Evolutionary conservation across 1,140 invertebrate species (phyloP), one percentile per base, ranked within the genome.

Genomic region (Mercenaria mercenaria): DNA sequence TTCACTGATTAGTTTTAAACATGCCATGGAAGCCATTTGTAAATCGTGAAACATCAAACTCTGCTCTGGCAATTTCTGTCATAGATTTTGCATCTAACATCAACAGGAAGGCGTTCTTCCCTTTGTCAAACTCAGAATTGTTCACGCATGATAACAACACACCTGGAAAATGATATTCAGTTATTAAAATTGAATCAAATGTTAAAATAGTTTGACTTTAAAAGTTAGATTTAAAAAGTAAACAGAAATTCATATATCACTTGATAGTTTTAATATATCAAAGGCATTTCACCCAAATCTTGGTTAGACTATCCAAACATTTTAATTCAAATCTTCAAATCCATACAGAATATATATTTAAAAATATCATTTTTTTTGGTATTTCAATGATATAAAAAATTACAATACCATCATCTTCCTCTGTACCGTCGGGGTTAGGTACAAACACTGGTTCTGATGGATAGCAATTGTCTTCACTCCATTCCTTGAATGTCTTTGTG

Each of bases 31-130:
- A 39, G 26, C 56, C 83, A 18, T 61, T 0, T 18, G 83, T 50
- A 77, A 86, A 74, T 76, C 72, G 74, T 39, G 43, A 15, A 6
- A 61, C n/a, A 18, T 52, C 47, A 86, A 86, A 86, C 29, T 86
- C 43, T 8, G 37, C 83, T 41, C 52, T 52, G 3, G 83, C 83
- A 50, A 76, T 59, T 74, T 74, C 50, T 29, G 13, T 72, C 69
- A 86, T 76, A 23, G 69, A 74, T 61, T 41, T 77, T 1, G 69
- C 83, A 67, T 86, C 83, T 20, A 86, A 37, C 3, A 85, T 11
- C 37, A 85, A 29, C 10, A 85, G 26, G 29, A 52, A 85, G 32
- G 32, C 32, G 29, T 69, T 74, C 37, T 26, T 47, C 20, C n/a
- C 26, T 26, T 74, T 59, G 20, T 85, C 37, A 26, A 29, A 64